Conservation (phyloP, 2,888 invertebrate genomes). For the Notodonta dromedarius region DNA sequence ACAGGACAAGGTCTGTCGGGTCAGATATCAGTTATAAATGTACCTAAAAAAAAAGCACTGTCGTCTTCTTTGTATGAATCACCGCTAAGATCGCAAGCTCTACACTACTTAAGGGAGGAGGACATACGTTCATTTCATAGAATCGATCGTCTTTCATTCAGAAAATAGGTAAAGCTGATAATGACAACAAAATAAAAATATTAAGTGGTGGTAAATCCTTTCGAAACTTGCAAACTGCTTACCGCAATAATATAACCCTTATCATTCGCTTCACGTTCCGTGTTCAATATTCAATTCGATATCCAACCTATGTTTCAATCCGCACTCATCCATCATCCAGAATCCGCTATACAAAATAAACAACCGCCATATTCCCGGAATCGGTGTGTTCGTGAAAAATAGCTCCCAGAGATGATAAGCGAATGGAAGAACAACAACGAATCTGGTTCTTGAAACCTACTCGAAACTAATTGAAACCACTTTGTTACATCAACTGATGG, state of each 20-base stretch:
- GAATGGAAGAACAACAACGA: background rate
- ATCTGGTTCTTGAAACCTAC: background rate
- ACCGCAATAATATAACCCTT: background rate
- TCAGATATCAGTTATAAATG: too few species aligned
- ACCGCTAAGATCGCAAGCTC: too few species aligned
- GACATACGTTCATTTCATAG: too few species aligned
- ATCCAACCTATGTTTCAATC: constrained; percentile 16
- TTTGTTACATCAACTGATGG: too few species aligned
- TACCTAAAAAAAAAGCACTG: too few species aligned
- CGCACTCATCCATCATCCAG: constrained; percentile 20
- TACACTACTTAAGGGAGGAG: too few species aligned
- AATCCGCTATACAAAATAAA: constrained; percentile 24
- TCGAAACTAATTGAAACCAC: background rate
- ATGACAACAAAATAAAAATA: too few species aligned
- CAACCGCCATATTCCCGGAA: constrained; percentile 14
- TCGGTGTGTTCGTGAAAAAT: constrained; percentile 19
- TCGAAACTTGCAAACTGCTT: constrained; percentile 4
- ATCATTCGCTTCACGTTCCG: constrained; percentile 13
- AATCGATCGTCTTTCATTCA: too few species aligned
- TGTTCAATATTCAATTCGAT: constrained; percentile 21
- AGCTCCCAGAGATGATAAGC: constrained; percentile 20
- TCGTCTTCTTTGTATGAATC: too few species aligned
- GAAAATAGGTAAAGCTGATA: too few species aligned
- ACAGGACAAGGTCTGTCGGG: too few species aligned
- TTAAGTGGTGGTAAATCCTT: background rate